phyloP scores from a whole-genome alignment of 2,797 vertebrate species.

The Acanthopagrus latus region DNA sequence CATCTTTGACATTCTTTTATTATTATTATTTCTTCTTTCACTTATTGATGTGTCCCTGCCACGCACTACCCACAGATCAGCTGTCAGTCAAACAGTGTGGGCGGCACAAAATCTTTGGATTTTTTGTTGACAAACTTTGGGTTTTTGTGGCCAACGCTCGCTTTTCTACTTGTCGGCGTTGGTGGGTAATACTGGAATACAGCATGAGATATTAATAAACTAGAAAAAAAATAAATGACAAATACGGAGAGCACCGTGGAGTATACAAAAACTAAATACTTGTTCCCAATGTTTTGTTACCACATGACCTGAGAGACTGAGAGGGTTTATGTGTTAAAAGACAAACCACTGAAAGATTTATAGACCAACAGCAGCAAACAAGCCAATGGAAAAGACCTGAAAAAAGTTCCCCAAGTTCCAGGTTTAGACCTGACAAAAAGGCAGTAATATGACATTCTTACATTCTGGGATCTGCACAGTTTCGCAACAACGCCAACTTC shows the following conservation, averaged over 20 bases:
- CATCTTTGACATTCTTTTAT: constrained; percentile 30
- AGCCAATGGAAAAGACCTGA: neutral
- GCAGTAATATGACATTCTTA: no score
- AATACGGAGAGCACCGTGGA: neutral
- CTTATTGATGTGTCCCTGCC: constrained; percentile 25
- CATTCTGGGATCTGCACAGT: no score
- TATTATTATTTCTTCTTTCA: neutral
- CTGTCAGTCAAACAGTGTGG: constrained; percentile 15
- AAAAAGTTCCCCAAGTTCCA: neutral
- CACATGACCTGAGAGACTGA: neutral
- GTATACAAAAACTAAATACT: neutral
- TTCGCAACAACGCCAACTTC: no score
- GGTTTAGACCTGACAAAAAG: no score
- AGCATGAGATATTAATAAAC: no score
- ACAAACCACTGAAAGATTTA: neutral
- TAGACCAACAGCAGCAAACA: neutral
- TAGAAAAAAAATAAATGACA: neutral
- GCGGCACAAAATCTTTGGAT: constrained; percentile 13
- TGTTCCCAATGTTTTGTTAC: neutral
- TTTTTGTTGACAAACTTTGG: constrained; percentile 8
- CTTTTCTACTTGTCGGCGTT: constrained; percentile 4
- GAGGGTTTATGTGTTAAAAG: neutral
- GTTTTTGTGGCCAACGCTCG: neutral
- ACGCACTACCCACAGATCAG: constrained; percentile 15
- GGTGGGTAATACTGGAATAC: neutral